Evolutionary conservation across 1,140 invertebrate species (phyloP), one percentile per base, ranked within the genome.

Genomic region (Orussus abietinus): DNA sequence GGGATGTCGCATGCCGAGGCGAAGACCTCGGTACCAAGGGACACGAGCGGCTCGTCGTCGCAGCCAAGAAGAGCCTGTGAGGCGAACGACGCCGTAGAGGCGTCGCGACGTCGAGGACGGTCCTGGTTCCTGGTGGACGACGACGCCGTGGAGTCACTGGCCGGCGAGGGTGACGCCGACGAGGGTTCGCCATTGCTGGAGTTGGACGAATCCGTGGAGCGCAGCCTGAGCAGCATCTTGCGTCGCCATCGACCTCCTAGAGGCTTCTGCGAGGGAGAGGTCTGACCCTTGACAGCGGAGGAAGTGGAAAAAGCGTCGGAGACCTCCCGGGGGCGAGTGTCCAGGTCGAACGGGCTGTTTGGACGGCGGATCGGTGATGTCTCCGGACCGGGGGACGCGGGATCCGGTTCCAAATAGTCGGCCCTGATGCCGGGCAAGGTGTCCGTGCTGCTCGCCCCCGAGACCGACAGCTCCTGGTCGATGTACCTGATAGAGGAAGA

Each of bases 401-500:
- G 59, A 4, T 69, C 67, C 3, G 44, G 40, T 3, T 72, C 71
- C 10, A 70, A 46, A 18, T 72, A 74, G 30, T 74, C 71, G 3
- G 58, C 41, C 6, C 60, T 52, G 11, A 70, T 62, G 4, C 64
- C 67, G 0, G 71, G 68, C 0, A 74, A 38, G 1, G 69, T 72
- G 17, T 69, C 68, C 7, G 65, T 72, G 34, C 69, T 69, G 14
- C 66, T 69, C 0, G 53, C 54, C 2, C 49, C 62, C 0, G 66
- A 69, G 2, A 60, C 49, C 3, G 66, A 66, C 0, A 59, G 49
- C 25, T 59, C 54, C 32, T 72, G 67, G 22, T 72, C 69, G 34
- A 72, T 72, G 51, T 59, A 72, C 3, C 57, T 60, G 22, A 72
- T 69, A 3, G 69, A 70, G 0, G 66, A 62, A 1, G 57, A 68